Evolutionary conservation across 2,888 invertebrate species (phyloP).

Genomic region (Drosophila gaucha): DNA sequence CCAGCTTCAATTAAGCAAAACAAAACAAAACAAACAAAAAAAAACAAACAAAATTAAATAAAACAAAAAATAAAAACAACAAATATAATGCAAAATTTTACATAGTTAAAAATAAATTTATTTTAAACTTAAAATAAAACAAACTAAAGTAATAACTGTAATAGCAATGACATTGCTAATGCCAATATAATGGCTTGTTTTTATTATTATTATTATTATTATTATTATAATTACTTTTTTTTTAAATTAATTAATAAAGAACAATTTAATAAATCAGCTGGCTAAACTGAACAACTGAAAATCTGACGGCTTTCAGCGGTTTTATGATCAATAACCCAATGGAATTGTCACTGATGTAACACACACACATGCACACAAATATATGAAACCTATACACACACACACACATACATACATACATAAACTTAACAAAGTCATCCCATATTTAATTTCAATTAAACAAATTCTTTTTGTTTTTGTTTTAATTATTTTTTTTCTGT

Average conservation of each 20-base stretch:
- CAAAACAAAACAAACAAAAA: conserved; percentile 1
- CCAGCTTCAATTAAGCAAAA: conserved; percentile 6
- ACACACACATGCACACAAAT: not conserved
- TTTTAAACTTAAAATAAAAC: conserved; percentile 65
- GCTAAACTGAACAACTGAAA: conserved; percentile 20
- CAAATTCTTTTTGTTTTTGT: conserved; percentile 3
- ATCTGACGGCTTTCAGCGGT: conserved; percentile 16
- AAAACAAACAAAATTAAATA: conserved; percentile 13
- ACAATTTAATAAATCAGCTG: conserved; percentile 30
- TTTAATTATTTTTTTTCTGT: conserved; percentile 7
- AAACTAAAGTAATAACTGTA: conserved; percentile 58
- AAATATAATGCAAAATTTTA: conserved; percentile 59
- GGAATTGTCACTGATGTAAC: conserved; percentile 17
- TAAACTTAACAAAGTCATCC: conserved; percentile 25
- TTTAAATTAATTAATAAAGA: conserved; percentile 52
- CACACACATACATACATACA: not conserved
- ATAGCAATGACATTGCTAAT: conserved; percentile 62
- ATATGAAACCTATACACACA: no score
- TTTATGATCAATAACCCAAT: not conserved
- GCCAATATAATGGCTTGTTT: conserved; percentile 57
- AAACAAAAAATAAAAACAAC: conserved; percentile 1
- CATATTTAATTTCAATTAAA: conserved; percentile 28
- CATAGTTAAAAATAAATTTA: conserved; percentile 72
- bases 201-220: conserved; percentile 61
- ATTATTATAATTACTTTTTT: conserved; percentile 39